Conservation (phyloP, 2,797 vertebrate species). For the Eremophila alpestris region DNA sequence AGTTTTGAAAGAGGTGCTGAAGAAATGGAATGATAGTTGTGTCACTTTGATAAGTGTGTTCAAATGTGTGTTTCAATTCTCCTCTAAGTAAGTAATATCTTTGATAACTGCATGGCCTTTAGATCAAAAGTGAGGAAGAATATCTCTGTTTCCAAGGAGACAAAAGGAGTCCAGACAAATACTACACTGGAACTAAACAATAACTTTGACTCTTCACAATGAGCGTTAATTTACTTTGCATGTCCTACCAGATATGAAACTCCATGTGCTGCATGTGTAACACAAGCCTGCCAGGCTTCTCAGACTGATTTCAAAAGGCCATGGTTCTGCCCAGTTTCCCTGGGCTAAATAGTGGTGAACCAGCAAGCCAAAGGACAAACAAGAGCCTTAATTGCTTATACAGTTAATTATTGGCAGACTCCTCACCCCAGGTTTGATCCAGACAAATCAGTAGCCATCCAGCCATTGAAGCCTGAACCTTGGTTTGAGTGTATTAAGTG, state of each 20-base stretch:
- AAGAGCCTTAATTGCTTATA: accelerated
- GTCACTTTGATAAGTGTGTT: neutral
- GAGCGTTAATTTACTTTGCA: neutral
- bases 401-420: neutral
- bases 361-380: neutral
- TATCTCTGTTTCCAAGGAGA: neutral
- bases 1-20: neutral
- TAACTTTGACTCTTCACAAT: neutral
- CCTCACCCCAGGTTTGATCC: neutral
- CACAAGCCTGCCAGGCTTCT: neutral
- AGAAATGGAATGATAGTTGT: neutral
- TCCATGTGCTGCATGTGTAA: neutral
- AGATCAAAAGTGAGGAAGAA: neutral
- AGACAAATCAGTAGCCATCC: neutral
- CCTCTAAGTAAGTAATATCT: neutral
- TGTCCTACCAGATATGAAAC: neutral
- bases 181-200: neutral
- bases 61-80: neutral
- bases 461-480: neutral
- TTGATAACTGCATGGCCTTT: neutral
- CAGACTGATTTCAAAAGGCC: neutral
- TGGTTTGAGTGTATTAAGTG: neutral
- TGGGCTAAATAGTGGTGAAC: neutral
- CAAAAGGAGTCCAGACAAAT: neutral
- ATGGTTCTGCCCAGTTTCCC: neutral